Percentiles rank a stretch among this genome's conserved stretches.
phyloP scores from a whole-genome alignment of 1,140 invertebrate genomes.

The Aphelinus certus region DNA sequence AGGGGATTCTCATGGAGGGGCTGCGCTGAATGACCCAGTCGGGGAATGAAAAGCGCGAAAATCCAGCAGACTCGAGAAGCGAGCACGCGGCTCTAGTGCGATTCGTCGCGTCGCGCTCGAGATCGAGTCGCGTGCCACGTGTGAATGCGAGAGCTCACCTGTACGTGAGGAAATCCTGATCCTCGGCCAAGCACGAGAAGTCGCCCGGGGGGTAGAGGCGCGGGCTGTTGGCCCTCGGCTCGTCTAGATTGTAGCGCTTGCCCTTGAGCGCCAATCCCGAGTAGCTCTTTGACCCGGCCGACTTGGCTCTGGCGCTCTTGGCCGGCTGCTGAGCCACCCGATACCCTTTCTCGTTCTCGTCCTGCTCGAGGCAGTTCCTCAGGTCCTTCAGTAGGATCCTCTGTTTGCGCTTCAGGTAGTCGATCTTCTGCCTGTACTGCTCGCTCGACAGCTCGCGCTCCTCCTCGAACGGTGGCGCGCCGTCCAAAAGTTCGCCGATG shows the following conservation, averaged over 20 bases:
- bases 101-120: no score
- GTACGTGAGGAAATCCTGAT: slow-evolving; percentile 58
- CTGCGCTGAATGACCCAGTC: no score
- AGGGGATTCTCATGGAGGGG: no score
- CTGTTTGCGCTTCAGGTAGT: slow-evolving; percentile 73
- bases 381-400: slow-evolving; percentile 68
- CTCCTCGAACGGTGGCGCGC: slow-evolving; percentile 76
- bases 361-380: slow-evolving; percentile 63
- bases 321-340: slow-evolving; percentile 1
- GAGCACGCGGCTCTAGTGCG: no score
- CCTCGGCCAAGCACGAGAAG: slow-evolving; percentile 52
- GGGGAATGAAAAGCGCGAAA: no score
- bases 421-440: slow-evolving; percentile 74
- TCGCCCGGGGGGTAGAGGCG: slow-evolving; percentile 33
- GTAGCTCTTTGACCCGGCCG: no score
- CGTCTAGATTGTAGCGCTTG: slow-evolving; percentile 58
- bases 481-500: slow-evolving; percentile 63
- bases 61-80: no score
- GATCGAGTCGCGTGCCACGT: background rate
- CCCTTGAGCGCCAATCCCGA: slow-evolving; percentile 50
- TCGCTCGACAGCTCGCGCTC: slow-evolving; percentile 74
- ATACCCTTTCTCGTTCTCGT: slow-evolving; percentile 47
- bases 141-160: slow-evolving; percentile 41
- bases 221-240: slow-evolving; percentile 54
- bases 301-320: no score